Conservation (phyloP, 2,113 vertebrate species). For the Porphyrio hochstetteri region DNA sequence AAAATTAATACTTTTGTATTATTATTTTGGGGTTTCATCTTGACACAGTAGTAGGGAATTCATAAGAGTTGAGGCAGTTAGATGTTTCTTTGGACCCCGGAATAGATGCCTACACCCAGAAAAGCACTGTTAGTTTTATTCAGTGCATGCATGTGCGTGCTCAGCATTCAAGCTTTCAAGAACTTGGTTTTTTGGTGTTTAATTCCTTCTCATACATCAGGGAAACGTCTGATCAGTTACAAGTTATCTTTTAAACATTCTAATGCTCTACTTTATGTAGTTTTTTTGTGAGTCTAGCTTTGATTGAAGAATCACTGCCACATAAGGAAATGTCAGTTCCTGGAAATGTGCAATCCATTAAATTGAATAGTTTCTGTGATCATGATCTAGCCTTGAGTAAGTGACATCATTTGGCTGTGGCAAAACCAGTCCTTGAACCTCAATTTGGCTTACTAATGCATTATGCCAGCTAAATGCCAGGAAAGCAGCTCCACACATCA, state of each 20-base stretch:
- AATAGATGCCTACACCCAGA: not conserved
- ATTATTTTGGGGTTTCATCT: not conserved
- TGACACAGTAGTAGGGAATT: not conserved
- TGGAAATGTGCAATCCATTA: not conserved
- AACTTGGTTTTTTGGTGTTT: not conserved
- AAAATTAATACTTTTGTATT: not conserved
- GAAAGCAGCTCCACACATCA: not conserved
- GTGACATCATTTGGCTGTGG: not conserved
- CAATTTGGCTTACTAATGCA: not conserved
- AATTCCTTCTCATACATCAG: not conserved
- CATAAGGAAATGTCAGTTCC: not conserved
- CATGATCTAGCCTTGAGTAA: not conserved
- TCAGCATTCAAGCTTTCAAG: not conserved
- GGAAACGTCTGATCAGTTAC: not conserved
- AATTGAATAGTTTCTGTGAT: not conserved
- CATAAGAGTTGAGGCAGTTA: not conserved
- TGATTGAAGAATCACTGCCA: not conserved
- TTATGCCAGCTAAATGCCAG: not conserved
- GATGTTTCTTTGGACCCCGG: not conserved
- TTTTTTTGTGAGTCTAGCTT: not conserved
- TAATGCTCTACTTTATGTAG: not conserved
- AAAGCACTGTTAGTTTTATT: not conserved
- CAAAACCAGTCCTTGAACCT: not conserved
- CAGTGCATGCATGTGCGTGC: not conserved
- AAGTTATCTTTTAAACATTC: not conserved